phyloP scores from a whole-genome alignment of 2,797 vertebrate species.

The Trichosurus vulpecula region DNA sequence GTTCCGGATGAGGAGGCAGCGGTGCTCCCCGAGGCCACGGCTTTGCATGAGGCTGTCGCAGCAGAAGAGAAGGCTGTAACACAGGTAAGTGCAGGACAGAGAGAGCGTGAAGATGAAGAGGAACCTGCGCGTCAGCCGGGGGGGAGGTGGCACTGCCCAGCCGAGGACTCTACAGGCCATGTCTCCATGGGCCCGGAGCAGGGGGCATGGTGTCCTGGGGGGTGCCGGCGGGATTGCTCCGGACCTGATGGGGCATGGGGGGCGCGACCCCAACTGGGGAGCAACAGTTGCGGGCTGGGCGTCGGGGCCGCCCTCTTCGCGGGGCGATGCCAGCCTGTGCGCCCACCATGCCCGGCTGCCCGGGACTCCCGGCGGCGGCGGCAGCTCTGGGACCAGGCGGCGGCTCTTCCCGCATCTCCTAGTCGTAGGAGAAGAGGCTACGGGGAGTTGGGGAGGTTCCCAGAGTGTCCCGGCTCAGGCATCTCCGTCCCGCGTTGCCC shows the following conservation, averaged over 20 bases:
- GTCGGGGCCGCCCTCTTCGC: conserved; percentile 41
- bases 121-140: conserved; percentile 90
- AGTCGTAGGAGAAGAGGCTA: conserved; percentile 37
- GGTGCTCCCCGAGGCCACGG: conserved; percentile 85
- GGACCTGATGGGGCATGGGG: conserved; percentile 68
- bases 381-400: conserved; percentile 55
- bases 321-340: conserved; percentile 39
- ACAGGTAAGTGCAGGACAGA: conserved; percentile 93
- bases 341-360: conserved; percentile 50
- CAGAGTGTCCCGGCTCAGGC: conserved; percentile 9
- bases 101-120: conserved; percentile 93
- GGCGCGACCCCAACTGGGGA: conserved; percentile 39
- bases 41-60: conserved; percentile 87
- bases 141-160: conserved; percentile 88
- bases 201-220: conserved; percentile 81
- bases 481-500: conserved; percentile 46
- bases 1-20: conserved; percentile 84
- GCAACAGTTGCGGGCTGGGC: conserved; percentile 10
- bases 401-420: conserved; percentile 68
- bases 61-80: conserved; percentile 92
- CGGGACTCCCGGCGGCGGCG: conserved; percentile 42
- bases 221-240: conserved; percentile 73
- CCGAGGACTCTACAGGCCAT: conserved; percentile 93
- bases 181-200: conserved; percentile 89
- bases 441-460: conserved; percentile 46